These are phyloP conservation scores for Tenthredo mesomela DNA, from an alignment of 2,888 invertebrate genomes.

Conservation along the genomic window DNA sequence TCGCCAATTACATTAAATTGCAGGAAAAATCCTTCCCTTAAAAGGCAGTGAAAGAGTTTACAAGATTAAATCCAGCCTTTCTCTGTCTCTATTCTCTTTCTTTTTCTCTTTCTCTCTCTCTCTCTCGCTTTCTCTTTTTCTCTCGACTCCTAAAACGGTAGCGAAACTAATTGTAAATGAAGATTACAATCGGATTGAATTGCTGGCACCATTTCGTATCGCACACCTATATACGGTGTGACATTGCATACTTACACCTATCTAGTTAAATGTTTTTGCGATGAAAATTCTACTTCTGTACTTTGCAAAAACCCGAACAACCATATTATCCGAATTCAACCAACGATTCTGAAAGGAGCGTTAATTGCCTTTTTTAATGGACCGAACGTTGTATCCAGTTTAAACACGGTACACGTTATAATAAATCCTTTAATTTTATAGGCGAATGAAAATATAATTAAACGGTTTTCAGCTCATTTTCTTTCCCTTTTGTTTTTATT, in stretches of 20 bases:
- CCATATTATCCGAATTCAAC: not conserved
- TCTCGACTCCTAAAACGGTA: not conserved
- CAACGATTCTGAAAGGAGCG: not conserved
- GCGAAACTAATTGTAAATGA: slow-evolving; percentile 15
- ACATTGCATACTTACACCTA: not conserved
- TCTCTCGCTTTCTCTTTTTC: not conserved
- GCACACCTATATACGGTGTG: not conserved
- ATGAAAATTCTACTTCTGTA: not conserved
- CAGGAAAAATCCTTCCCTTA: slow-evolving; percentile 2
- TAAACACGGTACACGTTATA: not conserved
- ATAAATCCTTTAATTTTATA: not conserved
- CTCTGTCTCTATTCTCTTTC: not conserved
- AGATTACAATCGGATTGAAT: slow-evolving; percentile 24
- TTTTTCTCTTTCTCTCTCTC: not conserved
- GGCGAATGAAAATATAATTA: not conserved
- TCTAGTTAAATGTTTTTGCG: not conserved
- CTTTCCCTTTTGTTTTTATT: not conserved
- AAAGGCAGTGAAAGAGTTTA: slow-evolving; percentile 10
- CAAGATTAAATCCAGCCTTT: slow-evolving; percentile 28
- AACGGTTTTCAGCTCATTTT: not conserved
- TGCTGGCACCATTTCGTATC: not conserved
- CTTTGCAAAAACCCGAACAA: not conserved
- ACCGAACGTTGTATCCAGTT: not conserved
- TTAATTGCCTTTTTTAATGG: not conserved
- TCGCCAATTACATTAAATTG: slow-evolving; percentile 28